These are phyloP conservation scores for Salminus brasiliensis DNA, from an alignment of 2,113 vertebrate genomes.

Conservation along the genomic window DNA sequence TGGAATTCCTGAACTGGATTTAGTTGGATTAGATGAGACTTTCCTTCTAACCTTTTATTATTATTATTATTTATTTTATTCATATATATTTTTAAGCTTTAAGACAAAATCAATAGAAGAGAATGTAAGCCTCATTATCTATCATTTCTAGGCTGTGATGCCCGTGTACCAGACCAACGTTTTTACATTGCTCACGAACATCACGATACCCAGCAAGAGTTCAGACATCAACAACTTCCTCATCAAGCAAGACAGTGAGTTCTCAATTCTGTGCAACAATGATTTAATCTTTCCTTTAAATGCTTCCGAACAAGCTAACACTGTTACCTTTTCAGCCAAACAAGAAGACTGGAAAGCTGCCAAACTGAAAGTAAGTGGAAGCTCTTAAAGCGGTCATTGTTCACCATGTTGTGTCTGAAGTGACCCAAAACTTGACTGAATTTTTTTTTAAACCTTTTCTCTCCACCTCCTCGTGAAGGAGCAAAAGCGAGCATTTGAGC, in stretches of 20 bases:
- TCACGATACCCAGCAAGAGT: conserved; percentile 82
- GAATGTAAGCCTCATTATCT: not conserved
- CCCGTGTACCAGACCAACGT: conserved; percentile 82
- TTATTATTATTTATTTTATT: too few relatives aligned
- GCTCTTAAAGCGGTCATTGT: not conserved
- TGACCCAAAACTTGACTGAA: not conserved
- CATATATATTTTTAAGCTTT: too few relatives aligned
- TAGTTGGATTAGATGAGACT: too few relatives aligned
- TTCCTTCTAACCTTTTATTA: too few relatives aligned
- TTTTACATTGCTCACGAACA: conserved; percentile 82
- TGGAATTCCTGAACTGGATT: not conserved
- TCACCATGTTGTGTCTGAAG: not conserved
- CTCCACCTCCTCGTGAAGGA: conserved; percentile 74
- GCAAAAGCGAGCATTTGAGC: conserved; percentile 85
- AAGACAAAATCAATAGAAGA: too few relatives aligned
- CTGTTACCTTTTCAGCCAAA: conserved; percentile 68
- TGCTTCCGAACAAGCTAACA: not conserved
- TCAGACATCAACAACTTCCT: conserved; percentile 77
- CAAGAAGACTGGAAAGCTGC: conserved; percentile 84
- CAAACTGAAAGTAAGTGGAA: conserved; percentile 80
- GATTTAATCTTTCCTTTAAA: too few relatives aligned
- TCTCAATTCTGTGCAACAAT: not conserved
- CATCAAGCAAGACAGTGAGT: conserved; percentile 81
- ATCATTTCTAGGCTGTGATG: conserved; percentile 61
- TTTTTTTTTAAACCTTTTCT: not conserved